phyloP scores from a whole-genome alignment of 2,797 vertebrate genomes.

The Arctocebus calabarensis region DNA sequence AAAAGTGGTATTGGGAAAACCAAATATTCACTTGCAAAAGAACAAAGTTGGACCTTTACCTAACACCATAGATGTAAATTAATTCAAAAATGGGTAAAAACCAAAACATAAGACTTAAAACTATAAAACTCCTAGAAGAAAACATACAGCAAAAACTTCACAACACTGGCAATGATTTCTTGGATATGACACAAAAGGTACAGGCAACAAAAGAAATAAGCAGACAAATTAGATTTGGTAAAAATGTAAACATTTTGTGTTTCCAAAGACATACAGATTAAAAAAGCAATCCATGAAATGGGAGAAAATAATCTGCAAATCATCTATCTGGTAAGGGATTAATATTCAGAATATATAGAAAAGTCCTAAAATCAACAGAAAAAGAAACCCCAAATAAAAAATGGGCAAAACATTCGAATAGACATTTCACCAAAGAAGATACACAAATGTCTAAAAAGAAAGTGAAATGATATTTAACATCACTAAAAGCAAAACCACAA shows the following conservation, averaged over 20 bases:
- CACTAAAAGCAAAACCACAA: not conserved
- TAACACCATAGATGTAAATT: not conserved
- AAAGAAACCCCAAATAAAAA: not conserved
- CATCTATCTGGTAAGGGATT: not conserved
- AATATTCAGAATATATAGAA: not conserved
- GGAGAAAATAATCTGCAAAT: not conserved
- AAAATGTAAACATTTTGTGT: not conserved
- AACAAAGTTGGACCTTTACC: not conserved
- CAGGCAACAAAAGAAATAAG: not conserved
- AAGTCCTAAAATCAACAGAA: not conserved
- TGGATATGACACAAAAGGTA: not conserved
- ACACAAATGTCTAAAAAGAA: not conserved
- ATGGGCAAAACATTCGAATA: not conserved
- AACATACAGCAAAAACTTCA: not conserved
- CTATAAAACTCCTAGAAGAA: not conserved
- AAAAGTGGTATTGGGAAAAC: not conserved
- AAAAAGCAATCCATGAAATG: not conserved
- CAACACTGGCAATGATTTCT: not conserved
- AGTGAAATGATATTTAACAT: not conserved
- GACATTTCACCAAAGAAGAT: not conserved
- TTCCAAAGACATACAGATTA: not conserved
- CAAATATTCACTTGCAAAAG: not conserved
- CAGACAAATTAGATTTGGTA: not conserved
- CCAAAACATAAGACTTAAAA: not conserved
- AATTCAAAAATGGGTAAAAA: not conserved